These are phyloP conservation scores for Zonitis immaculata DNA, from an alignment of 2,888 invertebrate genomes.

Conservation along the genomic window DNA sequence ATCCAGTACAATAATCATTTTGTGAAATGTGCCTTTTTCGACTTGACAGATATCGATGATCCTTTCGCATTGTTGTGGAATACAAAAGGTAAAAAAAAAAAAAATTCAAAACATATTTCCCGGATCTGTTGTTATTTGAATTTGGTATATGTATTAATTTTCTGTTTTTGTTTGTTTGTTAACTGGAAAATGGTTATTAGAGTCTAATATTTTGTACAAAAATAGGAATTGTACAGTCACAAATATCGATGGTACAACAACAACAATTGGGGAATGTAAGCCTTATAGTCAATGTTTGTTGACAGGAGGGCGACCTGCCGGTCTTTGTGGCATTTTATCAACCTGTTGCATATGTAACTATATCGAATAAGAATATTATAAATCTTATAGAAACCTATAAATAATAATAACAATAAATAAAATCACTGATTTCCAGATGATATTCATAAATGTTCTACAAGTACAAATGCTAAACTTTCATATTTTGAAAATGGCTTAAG, in stretches of 20 bases:
- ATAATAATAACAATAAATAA: too few species aligned
- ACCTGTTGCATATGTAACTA: slow-evolving; percentile 35
- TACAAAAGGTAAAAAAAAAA: slow-evolving; percentile 29
- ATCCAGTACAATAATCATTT: not conserved
- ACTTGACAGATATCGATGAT: slow-evolving; percentile 37
- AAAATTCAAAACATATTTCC: not conserved
- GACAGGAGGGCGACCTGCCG: slow-evolving; percentile 47
- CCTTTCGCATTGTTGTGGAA: slow-evolving; percentile 35
- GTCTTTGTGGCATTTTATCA: slow-evolving; percentile 30
- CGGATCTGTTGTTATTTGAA: not conserved
- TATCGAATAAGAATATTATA: too few species aligned
- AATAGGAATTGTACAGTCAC: slow-evolving; percentile 43
- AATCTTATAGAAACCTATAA: too few species aligned
- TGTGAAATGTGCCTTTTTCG: slow-evolving; percentile 31
- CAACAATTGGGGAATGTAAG: slow-evolving; percentile 50
- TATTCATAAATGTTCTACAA: slow-evolving; percentile 29
- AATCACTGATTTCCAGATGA: slow-evolving; percentile 23
- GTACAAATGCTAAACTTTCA: slow-evolving; percentile 36
- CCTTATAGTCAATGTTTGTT: slow-evolving; percentile 54
- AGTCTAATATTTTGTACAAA: too few species aligned
- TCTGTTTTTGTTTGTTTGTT: too few species aligned
- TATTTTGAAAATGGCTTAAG: slow-evolving; percentile 45
- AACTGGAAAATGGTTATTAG: too few species aligned
- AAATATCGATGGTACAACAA: slow-evolving; percentile 11
- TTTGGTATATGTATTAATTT: not conserved